phyloP scores from a whole-genome alignment of 2,888 invertebrate species.

The Hydrotaea diabolus region DNA sequence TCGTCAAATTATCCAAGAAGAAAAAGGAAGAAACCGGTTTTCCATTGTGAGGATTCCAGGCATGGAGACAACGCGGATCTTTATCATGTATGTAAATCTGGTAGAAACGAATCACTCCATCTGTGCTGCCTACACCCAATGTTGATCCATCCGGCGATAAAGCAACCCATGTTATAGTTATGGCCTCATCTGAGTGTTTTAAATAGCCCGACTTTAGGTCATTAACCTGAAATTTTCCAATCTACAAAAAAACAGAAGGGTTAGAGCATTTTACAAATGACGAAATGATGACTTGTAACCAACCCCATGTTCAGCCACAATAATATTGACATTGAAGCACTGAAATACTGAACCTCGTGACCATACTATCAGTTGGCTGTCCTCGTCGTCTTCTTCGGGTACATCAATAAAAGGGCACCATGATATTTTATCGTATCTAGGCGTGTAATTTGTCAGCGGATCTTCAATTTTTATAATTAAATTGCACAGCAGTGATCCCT shows the following conservation, averaged over 20 bases:
- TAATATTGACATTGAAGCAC: slow-evolving; percentile 78
- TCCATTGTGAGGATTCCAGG: slow-evolving; percentile 96
- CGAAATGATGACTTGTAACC: slow-evolving; percentile 65
- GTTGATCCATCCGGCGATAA: slow-evolving; percentile 98
- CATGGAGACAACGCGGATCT: slow-evolving; percentile 91
- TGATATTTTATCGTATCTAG: slow-evolving; percentile 87
- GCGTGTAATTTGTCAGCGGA: slow-evolving; percentile 78
- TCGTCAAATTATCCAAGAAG: slow-evolving; percentile 95
- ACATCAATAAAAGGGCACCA: slow-evolving; percentile 91
- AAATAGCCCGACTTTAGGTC: slow-evolving; percentile 78
- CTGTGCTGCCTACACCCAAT: slow-evolving; percentile 92
- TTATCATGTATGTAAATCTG: slow-evolving; percentile 89
- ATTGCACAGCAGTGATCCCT: slow-evolving; percentile 83
- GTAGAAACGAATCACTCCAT: slow-evolving; percentile 96
- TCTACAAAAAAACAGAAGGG: slow-evolving; percentile 67
- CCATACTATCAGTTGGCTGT: slow-evolving; percentile 89
- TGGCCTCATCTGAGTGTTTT: slow-evolving; percentile 82
- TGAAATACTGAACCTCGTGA: slow-evolving; percentile 86
- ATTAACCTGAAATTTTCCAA: slow-evolving; percentile 75
- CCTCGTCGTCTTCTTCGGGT: slow-evolving; percentile 82
- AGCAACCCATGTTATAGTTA: slow-evolving; percentile 90
- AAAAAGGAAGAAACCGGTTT: slow-evolving; percentile 93
- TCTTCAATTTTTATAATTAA: slow-evolving; percentile 81
- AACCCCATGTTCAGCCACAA: slow-evolving; percentile 77
- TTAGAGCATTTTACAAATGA: neutral